phyloP scores from a whole-genome alignment of 2,113 vertebrate genomes.

The Reinhardtius hippoglossoides region DNA sequence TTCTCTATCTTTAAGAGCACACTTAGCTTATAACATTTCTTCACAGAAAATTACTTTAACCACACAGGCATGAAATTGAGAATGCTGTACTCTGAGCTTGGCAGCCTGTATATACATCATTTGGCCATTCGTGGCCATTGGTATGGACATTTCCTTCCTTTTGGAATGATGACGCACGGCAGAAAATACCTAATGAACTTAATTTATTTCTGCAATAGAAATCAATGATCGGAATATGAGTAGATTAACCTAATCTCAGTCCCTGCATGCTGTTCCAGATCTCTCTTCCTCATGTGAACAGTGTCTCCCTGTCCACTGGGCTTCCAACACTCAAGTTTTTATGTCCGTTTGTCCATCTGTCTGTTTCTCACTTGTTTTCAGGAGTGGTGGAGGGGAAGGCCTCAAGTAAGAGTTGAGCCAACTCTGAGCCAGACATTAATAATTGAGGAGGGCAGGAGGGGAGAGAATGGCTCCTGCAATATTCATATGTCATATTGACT shows the following conservation, averaged over 20 bases:
- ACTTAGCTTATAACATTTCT: neutral
- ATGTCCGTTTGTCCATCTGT: conserved; percentile 37
- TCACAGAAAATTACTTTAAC: neutral
- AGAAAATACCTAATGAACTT: conserved; percentile 3
- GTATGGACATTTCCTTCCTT: neutral
- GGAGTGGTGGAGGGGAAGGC: too few species aligned
- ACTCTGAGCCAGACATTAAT: conserved; percentile 80
- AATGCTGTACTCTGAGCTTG: neutral
- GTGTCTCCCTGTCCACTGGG: neutral
- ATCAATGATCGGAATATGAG: conserved; percentile 18
- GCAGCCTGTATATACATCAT: neutral
- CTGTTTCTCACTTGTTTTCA: conserved; percentile 50
- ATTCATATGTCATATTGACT: conserved; percentile 87
- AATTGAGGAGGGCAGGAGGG: conserved; percentile 80
- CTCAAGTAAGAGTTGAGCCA: conserved; percentile 70
- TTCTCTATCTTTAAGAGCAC: neutral
- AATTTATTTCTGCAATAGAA: conserved; percentile 12
- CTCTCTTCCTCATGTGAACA: neutral
- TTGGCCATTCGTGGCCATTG: neutral
- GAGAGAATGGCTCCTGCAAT: conserved; percentile 83
- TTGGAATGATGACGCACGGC: neutral
- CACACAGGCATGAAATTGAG: neutral
- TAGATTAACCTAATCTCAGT: conserved; percentile 6
- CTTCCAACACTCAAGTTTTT: neutral
- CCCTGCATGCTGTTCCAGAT: neutral